phyloP scores from a whole-genome alignment of 2,888 invertebrate genomes.

The Philopedon plagiatum region DNA sequence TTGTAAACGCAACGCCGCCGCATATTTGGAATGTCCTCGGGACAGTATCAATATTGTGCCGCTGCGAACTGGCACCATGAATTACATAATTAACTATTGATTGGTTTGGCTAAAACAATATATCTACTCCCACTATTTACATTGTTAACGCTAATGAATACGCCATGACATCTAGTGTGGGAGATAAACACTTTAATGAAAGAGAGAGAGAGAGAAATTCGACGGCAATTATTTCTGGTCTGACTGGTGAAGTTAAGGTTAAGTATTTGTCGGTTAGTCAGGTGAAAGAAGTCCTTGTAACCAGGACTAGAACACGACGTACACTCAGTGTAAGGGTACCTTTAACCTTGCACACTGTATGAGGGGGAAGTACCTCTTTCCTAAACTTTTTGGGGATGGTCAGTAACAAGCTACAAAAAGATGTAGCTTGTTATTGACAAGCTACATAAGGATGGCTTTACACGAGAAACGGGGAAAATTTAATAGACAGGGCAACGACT shows the following conservation, averaged over 20 bases:
- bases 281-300: too few species aligned
- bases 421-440: too few species aligned
- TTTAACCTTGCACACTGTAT: too few species aligned
- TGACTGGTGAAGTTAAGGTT: background rate
- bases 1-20: constrained; percentile 42
- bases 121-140: constrained; percentile 44
- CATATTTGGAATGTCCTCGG: constrained; percentile 48
- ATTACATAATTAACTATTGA: constrained; percentile 51
- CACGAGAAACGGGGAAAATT: too few species aligned
- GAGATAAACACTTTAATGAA: constrained; percentile 35
- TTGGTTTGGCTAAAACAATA: constrained; percentile 47
- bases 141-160: constrained; percentile 45
- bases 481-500: too few species aligned
- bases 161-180: constrained; percentile 26
- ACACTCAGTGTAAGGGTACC: too few species aligned
- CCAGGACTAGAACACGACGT: too few species aligned
- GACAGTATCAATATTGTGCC: constrained; percentile 49
- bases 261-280: background rate
- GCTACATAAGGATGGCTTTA: too few species aligned
- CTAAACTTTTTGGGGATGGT: too few species aligned
- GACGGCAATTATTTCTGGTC: background rate
- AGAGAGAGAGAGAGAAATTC: constrained; percentile 24
- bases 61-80: constrained; percentile 43
- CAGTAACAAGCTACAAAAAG: too few species aligned
- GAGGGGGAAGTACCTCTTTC: too few species aligned